Conservation (phyloP, 2,797 vertebrate genomes). For the Myotis daubentonii region DNA sequence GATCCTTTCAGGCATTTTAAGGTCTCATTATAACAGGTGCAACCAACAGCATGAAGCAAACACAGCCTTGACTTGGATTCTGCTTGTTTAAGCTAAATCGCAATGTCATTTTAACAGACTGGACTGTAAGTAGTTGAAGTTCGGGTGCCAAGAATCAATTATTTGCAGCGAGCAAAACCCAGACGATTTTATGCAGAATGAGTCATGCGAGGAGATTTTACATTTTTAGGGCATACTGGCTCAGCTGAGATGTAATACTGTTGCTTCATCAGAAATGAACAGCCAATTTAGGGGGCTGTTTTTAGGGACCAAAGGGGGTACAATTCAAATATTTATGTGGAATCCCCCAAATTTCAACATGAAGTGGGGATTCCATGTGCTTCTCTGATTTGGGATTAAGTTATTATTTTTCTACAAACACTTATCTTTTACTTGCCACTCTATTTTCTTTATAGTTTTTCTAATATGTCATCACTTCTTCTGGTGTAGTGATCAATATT, state of each 20-base stretch:
- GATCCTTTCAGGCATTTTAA: slow-evolving; percentile 17
- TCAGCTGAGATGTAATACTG: slow-evolving; percentile 25
- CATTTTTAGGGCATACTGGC: slow-evolving; percentile 62
- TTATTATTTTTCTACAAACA: not conserved
- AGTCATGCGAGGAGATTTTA: slow-evolving; percentile 21
- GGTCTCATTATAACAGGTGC: slow-evolving; percentile 46
- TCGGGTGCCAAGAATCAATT: slow-evolving; percentile 78
- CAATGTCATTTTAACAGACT: slow-evolving; percentile 68
- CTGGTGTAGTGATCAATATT: not conserved
- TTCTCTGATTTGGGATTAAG: not conserved
- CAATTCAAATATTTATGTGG: not conserved
- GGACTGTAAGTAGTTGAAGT: slow-evolving; percentile 68
- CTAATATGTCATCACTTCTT: not conserved
- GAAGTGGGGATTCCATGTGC: not conserved
- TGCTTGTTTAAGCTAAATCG: slow-evolving; percentile 73
- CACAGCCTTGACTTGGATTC: slow-evolving; percentile 26
- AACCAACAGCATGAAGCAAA: slow-evolving; percentile 39
- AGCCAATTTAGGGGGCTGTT: not conserved
- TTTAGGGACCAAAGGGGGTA: slow-evolving; percentile 37
- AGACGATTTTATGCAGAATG: slow-evolving; percentile 64
- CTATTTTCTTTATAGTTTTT: not conserved
- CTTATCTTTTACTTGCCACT: not conserved
- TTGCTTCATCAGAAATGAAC: slow-evolving; percentile 59
- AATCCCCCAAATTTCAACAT: slow-evolving; percentile 50
- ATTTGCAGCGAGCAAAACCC: slow-evolving; percentile 56